These are phyloP conservation scores for Sarcophaga carnaria DNA, from an alignment of 2,888 invertebrate genomes.

Conservation along the genomic window DNA sequence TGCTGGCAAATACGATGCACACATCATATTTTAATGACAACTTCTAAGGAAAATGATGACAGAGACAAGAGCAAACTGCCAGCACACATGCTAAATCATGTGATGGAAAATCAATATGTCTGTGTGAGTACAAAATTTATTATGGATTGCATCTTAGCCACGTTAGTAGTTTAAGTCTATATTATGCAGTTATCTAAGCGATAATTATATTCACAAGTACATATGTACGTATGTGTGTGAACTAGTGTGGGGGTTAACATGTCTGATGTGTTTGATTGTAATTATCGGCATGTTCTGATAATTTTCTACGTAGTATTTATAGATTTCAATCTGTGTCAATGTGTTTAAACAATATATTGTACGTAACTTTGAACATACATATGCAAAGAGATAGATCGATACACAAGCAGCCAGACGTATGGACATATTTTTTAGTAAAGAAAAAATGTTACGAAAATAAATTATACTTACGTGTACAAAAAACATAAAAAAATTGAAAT, in stretches of 20 bases:
- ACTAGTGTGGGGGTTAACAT: not conserved
- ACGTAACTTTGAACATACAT: not conserved
- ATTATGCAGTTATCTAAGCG: not conserved
- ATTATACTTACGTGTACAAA: too few relatives aligned
- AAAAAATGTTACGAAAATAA: too few relatives aligned
- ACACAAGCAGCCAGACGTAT: too few relatives aligned
- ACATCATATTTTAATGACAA: not conserved
- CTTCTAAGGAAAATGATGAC: slow-evolving; percentile 20
- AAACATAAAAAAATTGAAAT: too few relatives aligned
- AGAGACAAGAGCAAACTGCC: not conserved
- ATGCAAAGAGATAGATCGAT: not conserved
- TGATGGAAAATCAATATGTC: not conserved
- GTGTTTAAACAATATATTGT: not conserved
- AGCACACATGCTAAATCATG: not conserved
- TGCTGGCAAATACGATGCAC: not conserved
- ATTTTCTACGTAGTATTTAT: slow-evolving; percentile 6
- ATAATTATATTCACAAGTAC: not conserved
- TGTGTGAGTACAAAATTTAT: slow-evolving; percentile 1
- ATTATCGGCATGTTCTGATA: slow-evolving; percentile 9
- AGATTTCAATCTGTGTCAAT: slow-evolving; percentile 22
- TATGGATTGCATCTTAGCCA: not conserved
- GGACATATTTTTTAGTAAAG: too few relatives aligned
- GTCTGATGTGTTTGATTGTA: not conserved
- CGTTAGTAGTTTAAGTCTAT: not conserved
- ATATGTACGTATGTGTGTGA: not conserved